phyloP scores from a whole-genome alignment of 2,797 vertebrate species.

The Alca torda region DNA sequence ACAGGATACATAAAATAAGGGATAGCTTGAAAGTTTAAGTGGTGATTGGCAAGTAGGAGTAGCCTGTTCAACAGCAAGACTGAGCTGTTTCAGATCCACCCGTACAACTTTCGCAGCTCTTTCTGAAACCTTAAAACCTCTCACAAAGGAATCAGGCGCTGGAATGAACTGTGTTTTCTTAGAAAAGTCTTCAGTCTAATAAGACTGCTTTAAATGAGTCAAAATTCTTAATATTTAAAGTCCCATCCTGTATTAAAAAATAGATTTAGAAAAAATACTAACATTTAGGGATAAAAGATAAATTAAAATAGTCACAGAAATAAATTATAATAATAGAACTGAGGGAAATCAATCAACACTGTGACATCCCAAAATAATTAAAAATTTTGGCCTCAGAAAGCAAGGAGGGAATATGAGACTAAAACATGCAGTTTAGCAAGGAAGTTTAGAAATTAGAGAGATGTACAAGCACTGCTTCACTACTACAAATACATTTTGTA shows the following conservation, averaged over 20 bases:
- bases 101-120: not conserved
- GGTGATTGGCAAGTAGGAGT: not conserved
- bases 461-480: not conserved
- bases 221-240: not conserved
- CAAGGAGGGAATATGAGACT: not conserved
- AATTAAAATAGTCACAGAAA: not conserved
- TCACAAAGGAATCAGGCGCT: not conserved
- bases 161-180: not conserved
- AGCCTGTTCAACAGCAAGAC: not conserved
- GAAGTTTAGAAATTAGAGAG: not conserved
- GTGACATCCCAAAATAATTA: not conserved
- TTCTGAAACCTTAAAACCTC: not conserved
- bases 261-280: not conserved
- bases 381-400: not conserved
- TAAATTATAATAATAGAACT: not conserved
- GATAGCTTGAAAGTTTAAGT: not conserved
- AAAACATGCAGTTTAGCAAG: not conserved
- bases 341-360: not conserved
- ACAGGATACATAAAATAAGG: not conserved
- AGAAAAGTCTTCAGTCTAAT: not conserved
- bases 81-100: not conserved
- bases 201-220: not conserved
- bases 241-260: not conserved
- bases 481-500: not conserved
- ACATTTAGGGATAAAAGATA: not conserved